Evolutionary conservation across 2,888 invertebrate genomes (phyloP).

Genomic region (Coremacera marginata): DNA sequence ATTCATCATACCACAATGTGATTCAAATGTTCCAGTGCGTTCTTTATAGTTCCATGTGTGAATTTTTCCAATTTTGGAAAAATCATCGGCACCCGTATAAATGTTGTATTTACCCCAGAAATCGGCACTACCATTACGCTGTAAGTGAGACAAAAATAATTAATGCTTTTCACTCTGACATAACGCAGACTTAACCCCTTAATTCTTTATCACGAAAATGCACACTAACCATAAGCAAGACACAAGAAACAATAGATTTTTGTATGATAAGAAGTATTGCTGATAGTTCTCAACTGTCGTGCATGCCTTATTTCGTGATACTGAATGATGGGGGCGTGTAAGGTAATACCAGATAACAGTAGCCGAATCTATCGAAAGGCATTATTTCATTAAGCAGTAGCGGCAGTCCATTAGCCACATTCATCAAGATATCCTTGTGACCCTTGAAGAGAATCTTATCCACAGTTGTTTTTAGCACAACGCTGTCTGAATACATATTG

Average conservation of each 20-base stretch:
- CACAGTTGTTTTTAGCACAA: conserved; percentile 74
- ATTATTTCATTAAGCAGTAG: conserved; percentile 71
- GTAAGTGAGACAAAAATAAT: conserved; percentile 55
- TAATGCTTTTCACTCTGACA: neutral
- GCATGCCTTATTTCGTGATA: too few relatives aligned
- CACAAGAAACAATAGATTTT: too few relatives aligned
- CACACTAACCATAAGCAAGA: too few relatives aligned
- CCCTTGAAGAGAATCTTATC: conserved; percentile 83
- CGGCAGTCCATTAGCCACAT: conserved; percentile 72
- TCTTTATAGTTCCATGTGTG: conserved; percentile 79
- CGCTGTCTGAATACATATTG: conserved; percentile 71
- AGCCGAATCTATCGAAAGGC: conserved; percentile 83
- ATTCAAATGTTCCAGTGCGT: conserved; percentile 69
- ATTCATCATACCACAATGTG: conserved; percentile 73
- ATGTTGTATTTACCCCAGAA: conserved; percentile 82
- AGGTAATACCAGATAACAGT: conserved; percentile 81
- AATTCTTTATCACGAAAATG: too few relatives aligned
- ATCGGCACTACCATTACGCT: conserved; percentile 82
- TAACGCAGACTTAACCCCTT: too few relatives aligned
- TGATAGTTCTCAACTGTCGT: too few relatives aligned
- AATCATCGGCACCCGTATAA: conserved; percentile 76
- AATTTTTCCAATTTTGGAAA: conserved; percentile 76
- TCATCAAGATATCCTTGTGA: conserved; percentile 79
- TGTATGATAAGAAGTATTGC: too few relatives aligned
- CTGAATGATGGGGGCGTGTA: too few relatives aligned